Base-by-base conservation (phyloP, 2,797 vertebrate species). In the Synanceia verrucosa region DNA sequence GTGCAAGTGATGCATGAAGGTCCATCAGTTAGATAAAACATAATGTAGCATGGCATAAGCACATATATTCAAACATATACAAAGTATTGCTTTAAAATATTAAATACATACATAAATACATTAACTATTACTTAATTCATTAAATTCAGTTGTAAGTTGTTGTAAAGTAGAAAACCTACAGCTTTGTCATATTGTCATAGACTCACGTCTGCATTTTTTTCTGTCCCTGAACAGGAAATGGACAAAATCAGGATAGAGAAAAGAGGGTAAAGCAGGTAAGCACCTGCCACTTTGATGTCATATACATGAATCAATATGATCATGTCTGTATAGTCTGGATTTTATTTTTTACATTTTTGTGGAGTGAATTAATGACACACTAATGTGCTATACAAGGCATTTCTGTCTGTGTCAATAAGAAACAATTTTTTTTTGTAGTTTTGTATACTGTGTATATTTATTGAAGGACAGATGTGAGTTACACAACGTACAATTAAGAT, bases 321-420 rank as follows among this genome's bases (percentile, higher is more conserved):
- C 47, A 53, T n/a, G n/a, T n/a, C n/a, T n/a, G n/a, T 36, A 39
- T 53, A 67, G 19, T 24, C 18, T 21, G 9, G 53, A 33, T 57
- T 62, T 74, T 14, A 73, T 67, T 55, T 10, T 2, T 50, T 18
- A 52, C 33, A 16, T 53, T 56, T 2, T 57, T 59, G 6, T 48
- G 21, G 34, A 65, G 13, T 26, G 29, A 74, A 79, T 29, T 44
- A n/a, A 70, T 74, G 18, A 82, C 44, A 44, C 34, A 65, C 6
- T 12, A 28, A 51, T 24, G 18, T 67, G 37, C 31, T 21, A 24
- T 7, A 50, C n/a, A 69, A 39, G 50, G 50, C 23, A n/a, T 41
- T 64, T 81, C 28, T 66, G 47, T 67, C 28, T 55, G 31, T 63
- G 28, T 46, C 36, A 31, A 26, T 37, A 60, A 74, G 39, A 73